Evolutionary conservation across 2,888 invertebrate genomes (phyloP), one percentile per base, ranked within the genome.

Genomic region (Ligdia adustata): DNA sequence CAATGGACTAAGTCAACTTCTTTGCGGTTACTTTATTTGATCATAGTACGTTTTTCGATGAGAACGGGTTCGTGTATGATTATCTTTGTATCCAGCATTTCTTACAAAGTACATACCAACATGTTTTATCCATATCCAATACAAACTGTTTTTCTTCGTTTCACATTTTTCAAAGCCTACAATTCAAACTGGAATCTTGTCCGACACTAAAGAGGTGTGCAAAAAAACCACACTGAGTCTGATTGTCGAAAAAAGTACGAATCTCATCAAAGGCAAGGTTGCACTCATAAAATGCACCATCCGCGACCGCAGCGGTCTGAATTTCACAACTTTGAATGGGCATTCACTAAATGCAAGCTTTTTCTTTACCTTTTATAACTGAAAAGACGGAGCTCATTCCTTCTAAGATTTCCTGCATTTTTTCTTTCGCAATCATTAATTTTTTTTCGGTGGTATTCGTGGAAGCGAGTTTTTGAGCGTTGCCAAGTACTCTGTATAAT

Each of bases 321-420:
- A 82, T 82, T 81, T 72, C 63, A 75, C 76, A 72, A 68, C 74
- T 75, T 75, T 82, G 87, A 88, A 88, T 82, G 75, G 71, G 82
- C 79, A 88, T 90, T 90, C 89, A 88, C 84, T 83, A 88, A 89
- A 82, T 82, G 79, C 81, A 75, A 69, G 76, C 73, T 71, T 73
- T 82, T 83, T 82, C 79, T 82, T 77, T 82, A 78, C 79, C 82
- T 79, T 85, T 83, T 82, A 82, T 81, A 79, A 77, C 79, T 65
- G 76, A 75, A 84, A 86, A 85, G 85, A 85, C 79, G 80, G 66
- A 76, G 68, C 80, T 80, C 84, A 76, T 82, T 79, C 66, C 84
- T 81, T 75, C 80, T 75, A 80, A 87, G 86, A 86, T 67, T 62
- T 55, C 5, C 29, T 41, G 52, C 52, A 62, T 64, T 70, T 75